Evolutionary conservation across 2,797 vertebrate genomes (phyloP).

Genomic region (Hoplostethus atlanticus): DNA sequence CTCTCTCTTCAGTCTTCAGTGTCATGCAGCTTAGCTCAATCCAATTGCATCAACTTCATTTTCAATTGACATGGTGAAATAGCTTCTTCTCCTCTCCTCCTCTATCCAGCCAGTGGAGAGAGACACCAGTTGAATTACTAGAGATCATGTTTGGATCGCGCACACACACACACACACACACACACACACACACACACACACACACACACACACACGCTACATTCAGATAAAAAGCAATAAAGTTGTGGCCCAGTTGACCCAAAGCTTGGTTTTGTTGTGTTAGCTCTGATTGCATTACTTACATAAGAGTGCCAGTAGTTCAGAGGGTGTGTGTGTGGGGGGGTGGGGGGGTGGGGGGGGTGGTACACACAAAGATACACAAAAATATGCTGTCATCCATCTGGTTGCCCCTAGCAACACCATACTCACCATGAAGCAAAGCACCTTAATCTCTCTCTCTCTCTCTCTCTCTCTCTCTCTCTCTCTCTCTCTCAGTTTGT

Average conservation of each 20-base stretch:
- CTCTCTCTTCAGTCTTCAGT: not conserved
- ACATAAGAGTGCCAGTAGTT: no score
- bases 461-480: no score
- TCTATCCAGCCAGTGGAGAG: not conserved
- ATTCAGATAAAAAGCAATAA: not conserved
- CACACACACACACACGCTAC: not conserved
- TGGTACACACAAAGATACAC: not conserved
- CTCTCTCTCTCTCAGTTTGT: not conserved
- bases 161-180: not conserved
- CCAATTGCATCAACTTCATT: conserved; percentile 27
- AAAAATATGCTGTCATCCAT: not conserved
- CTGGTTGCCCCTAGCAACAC: not conserved
- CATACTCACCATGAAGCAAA: not conserved
- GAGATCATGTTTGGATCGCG: not conserved
- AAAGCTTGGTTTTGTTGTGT: no score
- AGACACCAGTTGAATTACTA: conserved; percentile 5
- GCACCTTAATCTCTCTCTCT: not conserved
- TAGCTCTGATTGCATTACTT: no score
- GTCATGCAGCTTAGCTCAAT: not conserved
- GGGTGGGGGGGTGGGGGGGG: no score
- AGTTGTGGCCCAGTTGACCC: no score
- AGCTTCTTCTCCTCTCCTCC: conserved; percentile 1
- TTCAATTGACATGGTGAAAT: conserved; percentile 30
- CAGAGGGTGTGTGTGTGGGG: no score
- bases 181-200: no score